Conservation (phyloP, 2,113 vertebrate species). For the Noturus placidus region DNA sequence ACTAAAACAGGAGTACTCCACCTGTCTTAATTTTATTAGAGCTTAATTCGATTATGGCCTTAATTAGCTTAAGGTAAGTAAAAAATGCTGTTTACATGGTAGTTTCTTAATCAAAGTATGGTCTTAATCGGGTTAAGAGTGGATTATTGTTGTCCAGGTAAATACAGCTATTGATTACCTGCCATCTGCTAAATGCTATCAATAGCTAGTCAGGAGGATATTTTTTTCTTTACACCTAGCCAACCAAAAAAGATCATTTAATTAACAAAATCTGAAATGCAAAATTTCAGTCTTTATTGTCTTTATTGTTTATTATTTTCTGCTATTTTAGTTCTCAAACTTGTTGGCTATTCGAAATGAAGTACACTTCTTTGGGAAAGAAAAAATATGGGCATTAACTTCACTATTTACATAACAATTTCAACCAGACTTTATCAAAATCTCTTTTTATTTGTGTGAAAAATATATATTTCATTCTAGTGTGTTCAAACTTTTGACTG, state of each 20-base stretch:
- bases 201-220: not conserved
- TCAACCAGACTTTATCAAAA: not conserved
- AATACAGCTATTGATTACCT: constrained; percentile 32
- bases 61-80: too few species aligned
- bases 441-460: not conserved
- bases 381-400: not conserved
- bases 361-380: not conserved
- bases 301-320: not conserved
- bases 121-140: too few species aligned
- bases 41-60: too few species aligned
- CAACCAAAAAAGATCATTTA: not conserved
- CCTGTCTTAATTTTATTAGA: too few species aligned
- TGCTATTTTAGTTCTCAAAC: not conserved
- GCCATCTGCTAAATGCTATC: constrained; percentile 37
- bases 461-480: too few species aligned
- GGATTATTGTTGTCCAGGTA: too few species aligned
- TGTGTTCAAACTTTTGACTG: too few species aligned
- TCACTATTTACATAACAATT: not conserved
- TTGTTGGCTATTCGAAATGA: not conserved
- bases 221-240: too few species aligned
- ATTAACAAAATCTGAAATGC: not conserved
- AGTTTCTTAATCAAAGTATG: too few species aligned
- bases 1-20: too few species aligned
- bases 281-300: not conserved
- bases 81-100: too few species aligned